These are phyloP conservation scores for Antheraea mylitta DNA, from an alignment of 1,140 invertebrate species.

Conservation along the genomic window DNA sequence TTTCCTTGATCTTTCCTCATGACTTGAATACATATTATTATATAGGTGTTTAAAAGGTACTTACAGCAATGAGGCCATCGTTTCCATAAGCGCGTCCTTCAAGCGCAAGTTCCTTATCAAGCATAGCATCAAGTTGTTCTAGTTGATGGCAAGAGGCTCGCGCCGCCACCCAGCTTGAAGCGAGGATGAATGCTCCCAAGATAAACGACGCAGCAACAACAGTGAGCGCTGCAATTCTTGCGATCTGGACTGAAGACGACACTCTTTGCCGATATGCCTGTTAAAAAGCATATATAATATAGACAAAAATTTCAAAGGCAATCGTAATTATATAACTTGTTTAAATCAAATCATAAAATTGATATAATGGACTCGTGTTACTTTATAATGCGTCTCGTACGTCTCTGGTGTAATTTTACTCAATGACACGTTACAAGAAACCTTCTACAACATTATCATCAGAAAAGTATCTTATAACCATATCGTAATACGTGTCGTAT, in stretches of 20 bases:
- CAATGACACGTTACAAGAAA: too few relatives aligned
- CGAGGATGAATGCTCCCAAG: slow-evolving; percentile 88
- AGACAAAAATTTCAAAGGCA: too few relatives aligned
- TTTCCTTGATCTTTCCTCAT: too few relatives aligned
- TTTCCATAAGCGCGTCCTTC: slow-evolving; percentile 81
- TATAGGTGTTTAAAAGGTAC: slow-evolving; percentile 22
- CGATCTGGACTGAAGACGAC: slow-evolving; percentile 88
- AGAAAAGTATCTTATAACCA: too few relatives aligned
- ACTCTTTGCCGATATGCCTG: slow-evolving; percentile 88
- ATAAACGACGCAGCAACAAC: slow-evolving; percentile 88
- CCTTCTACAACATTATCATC: too few relatives aligned
- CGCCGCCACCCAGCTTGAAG: slow-evolving; percentile 89
- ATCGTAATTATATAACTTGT: too few relatives aligned
- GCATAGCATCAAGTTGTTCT: slow-evolving; percentile 81
- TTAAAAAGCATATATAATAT: not conserved
- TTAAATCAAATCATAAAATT: too few relatives aligned
- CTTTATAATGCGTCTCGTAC: too few relatives aligned
- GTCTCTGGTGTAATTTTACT: too few relatives aligned
- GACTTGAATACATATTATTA: too few relatives aligned
- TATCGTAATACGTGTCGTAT: too few relatives aligned
- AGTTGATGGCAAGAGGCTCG: slow-evolving; percentile 85
- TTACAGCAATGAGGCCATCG: slow-evolving; percentile 72
- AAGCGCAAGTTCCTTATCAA: slow-evolving; percentile 82
- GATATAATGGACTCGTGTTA: too few relatives aligned
- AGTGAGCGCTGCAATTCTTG: slow-evolving; percentile 88